Percentiles rank a stretch among this genome's conserved stretches.
Evolutionary conservation across 2,888 invertebrate species (phyloP).

Genomic region (Pinctada fucata): DNA sequence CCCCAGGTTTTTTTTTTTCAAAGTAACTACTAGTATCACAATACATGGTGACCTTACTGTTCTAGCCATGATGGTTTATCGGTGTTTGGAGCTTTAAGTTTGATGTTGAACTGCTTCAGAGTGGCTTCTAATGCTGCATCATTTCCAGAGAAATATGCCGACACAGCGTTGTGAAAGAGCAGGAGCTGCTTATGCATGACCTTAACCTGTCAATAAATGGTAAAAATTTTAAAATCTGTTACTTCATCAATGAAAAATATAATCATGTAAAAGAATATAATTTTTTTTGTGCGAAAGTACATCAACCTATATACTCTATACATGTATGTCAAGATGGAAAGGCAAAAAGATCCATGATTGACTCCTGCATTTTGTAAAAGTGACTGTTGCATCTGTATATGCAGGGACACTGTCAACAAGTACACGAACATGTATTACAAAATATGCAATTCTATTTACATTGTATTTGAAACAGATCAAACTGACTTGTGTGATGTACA

Average conservation of each 20-base stretch:
- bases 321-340: too few relatives aligned
- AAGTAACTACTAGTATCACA: too few relatives aligned
- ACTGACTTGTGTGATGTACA: too few relatives aligned
- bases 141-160: constrained; percentile 98
- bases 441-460: too few relatives aligned
- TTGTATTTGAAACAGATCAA: too few relatives aligned
- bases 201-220: constrained; percentile 86
- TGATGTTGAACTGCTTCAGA: constrained; percentile 95
- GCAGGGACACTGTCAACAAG: too few relatives aligned
- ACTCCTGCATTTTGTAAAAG: too few relatives aligned
- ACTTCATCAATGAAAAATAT: neutral
- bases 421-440: too few relatives aligned
- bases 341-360: too few relatives aligned
- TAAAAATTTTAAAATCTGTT: neutral
- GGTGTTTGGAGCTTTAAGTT: constrained; percentile 88
- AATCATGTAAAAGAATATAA: neutral
- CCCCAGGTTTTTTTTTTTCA: too few relatives aligned
- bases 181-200: constrained; percentile 99
- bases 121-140: constrained; percentile 94
- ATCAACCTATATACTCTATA: too few relatives aligned
- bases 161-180: constrained; percentile 96
- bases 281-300: neutral
- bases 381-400: too few relatives aligned
- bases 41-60: constrained; percentile 62
- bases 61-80: constrained; percentile 89